Base-by-base conservation (phyloP, 2,888 invertebrate species). In the Brachyptera risi region DNA sequence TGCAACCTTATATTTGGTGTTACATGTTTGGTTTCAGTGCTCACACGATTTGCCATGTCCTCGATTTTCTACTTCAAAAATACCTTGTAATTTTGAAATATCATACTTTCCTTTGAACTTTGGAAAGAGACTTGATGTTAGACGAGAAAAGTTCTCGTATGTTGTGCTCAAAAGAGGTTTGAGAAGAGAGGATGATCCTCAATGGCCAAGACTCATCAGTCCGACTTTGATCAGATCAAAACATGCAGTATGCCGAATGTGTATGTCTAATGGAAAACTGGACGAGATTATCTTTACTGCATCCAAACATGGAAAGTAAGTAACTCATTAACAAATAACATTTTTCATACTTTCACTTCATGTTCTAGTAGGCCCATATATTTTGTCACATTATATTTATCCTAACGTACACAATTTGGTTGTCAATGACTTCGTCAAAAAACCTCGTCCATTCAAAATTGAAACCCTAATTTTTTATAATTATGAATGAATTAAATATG, bases 41-140 rank as follows among this genome's bases (percentile, higher is more conserved):
- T 89, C 95, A 0, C 92, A 94, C 70, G 90, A 93, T 68, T 72
- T 76, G 21, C 69, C 78, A 0, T 97, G 96, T 72, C 96, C 96
- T 0, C 79, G 88, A 67, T 81, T 83, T 66, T 59, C 79, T 21
- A 75, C 79, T 60, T 82, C 86, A 58, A 74, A 82, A 4, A 86
- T 84, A 0, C 90, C 92, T 0, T 96, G 95, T 69, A 91, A 90
- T 71, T 94, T 92, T 72, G 73, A 83, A 67, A 80, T 85, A 56
- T 71, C 77, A 19, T 92, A 87, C 66, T 65, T 68, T 21, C 68
- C 71, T 69, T 75, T 81, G 57, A 78, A 81, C 0, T 79, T 81
- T 58, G 80, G 78, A 0, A 71, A 73, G 0, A 76, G 76, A 49
- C 69, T 73, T 13, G 75, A 76, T 61, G 65, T 78, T 0, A 73